Conservation (phyloP, 1,140 invertebrate genomes). For the Lepidurus arcticus region DNA sequence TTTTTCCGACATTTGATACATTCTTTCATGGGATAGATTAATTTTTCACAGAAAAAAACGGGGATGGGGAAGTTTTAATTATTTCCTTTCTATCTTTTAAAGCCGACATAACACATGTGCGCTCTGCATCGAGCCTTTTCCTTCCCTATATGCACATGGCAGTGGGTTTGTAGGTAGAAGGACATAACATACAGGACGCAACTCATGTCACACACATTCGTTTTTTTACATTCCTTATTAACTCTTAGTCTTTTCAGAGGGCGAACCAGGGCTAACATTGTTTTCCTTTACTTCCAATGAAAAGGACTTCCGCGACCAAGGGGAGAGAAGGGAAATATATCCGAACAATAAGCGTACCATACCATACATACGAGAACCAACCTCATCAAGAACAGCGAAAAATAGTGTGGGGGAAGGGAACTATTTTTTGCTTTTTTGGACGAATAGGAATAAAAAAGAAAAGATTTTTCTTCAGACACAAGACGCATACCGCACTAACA, state of each 20-base stretch:
- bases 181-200: not conserved
- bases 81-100: not conserved
- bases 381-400: not conserved
- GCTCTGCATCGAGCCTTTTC: constrained; percentile 11
- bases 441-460: constrained; percentile 1
- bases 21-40: not conserved
- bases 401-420: not conserved
- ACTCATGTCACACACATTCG: not conserved
- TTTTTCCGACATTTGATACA: constrained; percentile 6
- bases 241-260: not conserved
- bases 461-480: not conserved
- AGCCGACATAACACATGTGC: not conserved
- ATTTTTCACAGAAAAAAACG: not conserved
- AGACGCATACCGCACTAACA: not conserved
- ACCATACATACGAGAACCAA: constrained; percentile 4
- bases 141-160: constrained; percentile 18
- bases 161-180: constrained; percentile 4
- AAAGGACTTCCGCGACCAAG: not conserved
- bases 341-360: constrained; percentile 6
- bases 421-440: not conserved
- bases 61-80: not conserved
- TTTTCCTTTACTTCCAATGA: not conserved
- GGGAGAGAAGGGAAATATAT: not conserved
- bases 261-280: not conserved
- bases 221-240: not conserved